A percentile compares a stretch with the other conserved stretches of the same genome.
Conservation (phyloP, 1,140 invertebrate genomes). For the Copidosoma floridanum region DNA sequence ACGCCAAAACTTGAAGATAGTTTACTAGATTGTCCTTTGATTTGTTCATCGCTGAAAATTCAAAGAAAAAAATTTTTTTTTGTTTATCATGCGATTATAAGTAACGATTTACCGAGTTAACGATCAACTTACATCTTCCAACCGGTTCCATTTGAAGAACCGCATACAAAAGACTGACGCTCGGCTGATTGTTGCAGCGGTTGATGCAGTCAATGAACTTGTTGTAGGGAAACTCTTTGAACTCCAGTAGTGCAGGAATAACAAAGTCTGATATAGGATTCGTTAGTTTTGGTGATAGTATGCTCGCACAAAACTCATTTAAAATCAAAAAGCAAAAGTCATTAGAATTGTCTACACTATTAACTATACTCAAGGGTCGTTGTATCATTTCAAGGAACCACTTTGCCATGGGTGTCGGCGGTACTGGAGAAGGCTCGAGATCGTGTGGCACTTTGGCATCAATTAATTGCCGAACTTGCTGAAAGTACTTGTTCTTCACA, state of each 20-base stretch:
- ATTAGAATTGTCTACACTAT: slow-evolving; percentile 33
- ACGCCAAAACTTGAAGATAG: slow-evolving; percentile 53
- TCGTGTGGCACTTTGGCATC: slow-evolving; percentile 71
- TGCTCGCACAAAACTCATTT: slow-evolving; percentile 41
- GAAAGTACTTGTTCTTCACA: slow-evolving; percentile 66
- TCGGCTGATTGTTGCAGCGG: slow-evolving; percentile 45
- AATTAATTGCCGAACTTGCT: slow-evolving; percentile 67
- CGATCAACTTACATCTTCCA: slow-evolving; percentile 60
- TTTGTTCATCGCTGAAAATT: slow-evolving; percentile 33
- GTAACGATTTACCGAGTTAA: too few relatives aligned
- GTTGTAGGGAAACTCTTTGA: slow-evolving; percentile 53
- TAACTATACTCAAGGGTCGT: slow-evolving; percentile 65
- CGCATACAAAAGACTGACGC: slow-evolving; percentile 60
- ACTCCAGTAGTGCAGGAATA: slow-evolving; percentile 55
- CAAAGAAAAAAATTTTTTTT: too few relatives aligned
- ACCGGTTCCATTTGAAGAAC: slow-evolving; percentile 66
- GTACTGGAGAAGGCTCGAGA: slow-evolving; percentile 64
- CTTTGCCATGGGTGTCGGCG: slow-evolving; percentile 74
- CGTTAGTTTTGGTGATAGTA: slow-evolving; percentile 49
- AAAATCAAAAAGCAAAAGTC: slow-evolving; percentile 49
- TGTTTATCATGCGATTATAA: too few relatives aligned
- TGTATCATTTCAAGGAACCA: slow-evolving; percentile 75
- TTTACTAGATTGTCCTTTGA: slow-evolving; percentile 37
- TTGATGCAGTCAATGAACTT: slow-evolving; percentile 56
- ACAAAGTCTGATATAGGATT: slow-evolving; percentile 52